Conservation (phyloP, 1,140 invertebrate species). For the Temnothorax longispinosus region DNA sequence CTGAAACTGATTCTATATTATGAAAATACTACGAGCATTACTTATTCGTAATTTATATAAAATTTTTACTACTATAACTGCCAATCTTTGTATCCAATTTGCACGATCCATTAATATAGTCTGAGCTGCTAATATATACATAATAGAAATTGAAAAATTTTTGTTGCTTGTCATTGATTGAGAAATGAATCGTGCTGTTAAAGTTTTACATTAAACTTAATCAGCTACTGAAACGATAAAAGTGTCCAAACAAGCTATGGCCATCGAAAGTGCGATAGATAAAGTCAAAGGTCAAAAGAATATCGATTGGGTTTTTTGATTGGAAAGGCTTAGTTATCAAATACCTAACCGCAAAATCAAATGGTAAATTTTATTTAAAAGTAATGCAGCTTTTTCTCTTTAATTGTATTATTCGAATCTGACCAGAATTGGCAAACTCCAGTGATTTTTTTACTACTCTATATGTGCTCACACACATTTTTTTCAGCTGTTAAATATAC, state of each 20-base stretch:
- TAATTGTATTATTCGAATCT: background rate
- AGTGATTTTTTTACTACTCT: background rate
- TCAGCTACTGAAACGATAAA: background rate
- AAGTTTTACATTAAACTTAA: conserved; percentile 12
- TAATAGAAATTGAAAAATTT: background rate
- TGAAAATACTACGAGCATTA: background rate
- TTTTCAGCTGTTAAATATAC: background rate
- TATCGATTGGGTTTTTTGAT: background rate
- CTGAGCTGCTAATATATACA: background rate
- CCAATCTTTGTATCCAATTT: background rate
- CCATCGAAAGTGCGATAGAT: background rate
- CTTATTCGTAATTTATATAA: background rate
- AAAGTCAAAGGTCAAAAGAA: background rate
- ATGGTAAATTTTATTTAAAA: background rate
- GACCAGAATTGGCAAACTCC: background rate
- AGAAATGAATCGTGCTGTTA: background rate
- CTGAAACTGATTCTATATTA: background rate
- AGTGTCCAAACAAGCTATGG: background rate
- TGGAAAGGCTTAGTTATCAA: background rate
- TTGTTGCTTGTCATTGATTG: background rate
- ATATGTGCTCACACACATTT: background rate
- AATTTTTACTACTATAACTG: background rate
- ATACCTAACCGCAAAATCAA: background rate
- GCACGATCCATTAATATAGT: background rate
- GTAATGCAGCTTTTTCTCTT: background rate